Evolutionary conservation across 2,797 vertebrate genomes (phyloP).

Genomic region (Neosilurus hyrtlii): DNA sequence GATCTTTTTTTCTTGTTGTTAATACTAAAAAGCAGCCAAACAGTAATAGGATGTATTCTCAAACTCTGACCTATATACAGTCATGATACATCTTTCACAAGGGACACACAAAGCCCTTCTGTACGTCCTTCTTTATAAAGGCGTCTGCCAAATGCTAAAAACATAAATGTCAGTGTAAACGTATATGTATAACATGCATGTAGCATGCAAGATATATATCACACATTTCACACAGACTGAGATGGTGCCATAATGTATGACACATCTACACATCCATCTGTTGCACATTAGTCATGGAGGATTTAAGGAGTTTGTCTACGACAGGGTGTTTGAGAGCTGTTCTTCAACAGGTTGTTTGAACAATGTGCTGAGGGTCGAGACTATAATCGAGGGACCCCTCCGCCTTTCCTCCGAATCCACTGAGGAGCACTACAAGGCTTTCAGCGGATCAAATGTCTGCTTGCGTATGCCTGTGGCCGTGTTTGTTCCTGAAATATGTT

Average conservation of each 20-base stretch:
- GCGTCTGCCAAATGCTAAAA: neutral
- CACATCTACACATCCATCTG: slow-evolving; percentile 6
- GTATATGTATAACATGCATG: neutral
- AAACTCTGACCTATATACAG: neutral
- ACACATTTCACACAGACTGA: neutral
- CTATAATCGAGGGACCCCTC: slow-evolving; percentile 32
- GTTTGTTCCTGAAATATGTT: slow-evolving; percentile 47
- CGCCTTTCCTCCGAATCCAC: slow-evolving; percentile 42
- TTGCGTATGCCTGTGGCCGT: slow-evolving; percentile 49
- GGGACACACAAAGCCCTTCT: neutral
- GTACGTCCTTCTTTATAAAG: too few species aligned
- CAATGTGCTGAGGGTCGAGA: slow-evolving; percentile 26
- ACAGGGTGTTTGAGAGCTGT: neutral
- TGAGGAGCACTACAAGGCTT: slow-evolving; percentile 40
- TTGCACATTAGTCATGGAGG: slow-evolving; percentile 5
- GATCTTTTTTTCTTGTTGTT: neutral
- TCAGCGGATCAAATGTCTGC: slow-evolving; percentile 47
- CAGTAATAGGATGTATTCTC: neutral
- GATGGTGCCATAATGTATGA: neutral
- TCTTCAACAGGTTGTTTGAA: slow-evolving; percentile 43
- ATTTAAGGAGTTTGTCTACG: slow-evolving; percentile 25
- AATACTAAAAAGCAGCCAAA: neutral
- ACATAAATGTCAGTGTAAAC: neutral
- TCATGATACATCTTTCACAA: neutral
- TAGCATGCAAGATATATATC: neutral